These are phyloP conservation scores for Germaria angustata DNA, from an alignment of 2,888 invertebrate genomes.

Conservation along the genomic window DNA sequence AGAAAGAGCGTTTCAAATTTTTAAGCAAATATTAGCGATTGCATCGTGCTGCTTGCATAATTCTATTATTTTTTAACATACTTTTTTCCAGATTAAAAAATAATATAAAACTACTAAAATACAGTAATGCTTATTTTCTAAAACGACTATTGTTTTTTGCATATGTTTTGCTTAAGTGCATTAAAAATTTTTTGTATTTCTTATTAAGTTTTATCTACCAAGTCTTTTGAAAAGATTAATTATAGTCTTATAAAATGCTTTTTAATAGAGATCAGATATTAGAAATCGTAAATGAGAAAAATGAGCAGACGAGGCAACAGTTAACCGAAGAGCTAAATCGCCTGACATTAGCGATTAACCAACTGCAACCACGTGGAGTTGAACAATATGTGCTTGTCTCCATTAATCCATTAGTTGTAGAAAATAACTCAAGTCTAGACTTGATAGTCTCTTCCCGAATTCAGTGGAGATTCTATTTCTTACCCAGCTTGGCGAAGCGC, in stretches of 20 bases:
- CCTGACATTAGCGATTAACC: conserved; percentile 37
- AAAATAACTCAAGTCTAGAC: conserved; percentile 44
- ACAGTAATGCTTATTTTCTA: conserved; percentile 7
- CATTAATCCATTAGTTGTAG: conserved; percentile 29
- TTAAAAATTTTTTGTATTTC: not conserved
- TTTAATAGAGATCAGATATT: conserved; percentile 36
- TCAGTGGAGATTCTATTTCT: conserved; percentile 38
- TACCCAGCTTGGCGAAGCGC: no score
- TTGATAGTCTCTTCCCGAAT: conserved; percentile 38
- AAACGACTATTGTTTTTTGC: conserved; percentile 4
- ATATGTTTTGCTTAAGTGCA: conserved; percentile 16
- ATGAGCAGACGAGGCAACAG: no score
- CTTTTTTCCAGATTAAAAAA: conserved; percentile 7
- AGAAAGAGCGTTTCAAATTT: conserved; percentile 4
- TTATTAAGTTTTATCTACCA: conserved; percentile 44
- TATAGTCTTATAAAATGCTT: conserved; percentile 39
- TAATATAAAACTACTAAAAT: conserved; percentile 8
- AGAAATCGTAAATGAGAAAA: conserved; percentile 37
- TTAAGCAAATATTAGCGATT: conserved; percentile 2
- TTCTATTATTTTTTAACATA: conserved; percentile 15
- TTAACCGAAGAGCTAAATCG: no score
- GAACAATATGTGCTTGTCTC: no score
- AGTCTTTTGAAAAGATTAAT: conserved; percentile 34
- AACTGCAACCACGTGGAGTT: conserved; percentile 45
- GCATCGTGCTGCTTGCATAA: conserved; percentile 17